These are phyloP conservation scores for Solea solea DNA, from an alignment of 2,113 vertebrate species.

Conservation along the genomic window DNA sequence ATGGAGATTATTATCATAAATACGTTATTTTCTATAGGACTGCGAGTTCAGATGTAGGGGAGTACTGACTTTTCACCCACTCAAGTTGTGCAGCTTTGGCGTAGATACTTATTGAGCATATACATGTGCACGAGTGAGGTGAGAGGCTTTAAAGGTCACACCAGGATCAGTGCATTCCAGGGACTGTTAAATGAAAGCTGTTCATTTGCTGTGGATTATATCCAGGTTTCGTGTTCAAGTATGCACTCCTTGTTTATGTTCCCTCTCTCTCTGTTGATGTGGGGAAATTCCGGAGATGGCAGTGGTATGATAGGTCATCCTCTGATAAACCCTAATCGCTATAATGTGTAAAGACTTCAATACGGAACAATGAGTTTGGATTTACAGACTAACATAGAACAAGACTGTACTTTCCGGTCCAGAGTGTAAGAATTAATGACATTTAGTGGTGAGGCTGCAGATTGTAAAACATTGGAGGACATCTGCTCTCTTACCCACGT, in stretches of 20 bases:
- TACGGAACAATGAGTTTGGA: too few species aligned
- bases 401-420: too few species aligned
- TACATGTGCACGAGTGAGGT: background rate
- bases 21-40: conserved; percentile 20
- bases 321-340: too few species aligned
- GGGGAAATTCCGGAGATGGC: too few species aligned
- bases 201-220: background rate
- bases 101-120: too few species aligned
- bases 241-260: background rate
- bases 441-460: too few species aligned
- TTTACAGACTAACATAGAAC: too few species aligned
- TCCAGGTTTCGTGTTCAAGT: background rate
- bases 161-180: conserved; percentile 41
- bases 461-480: too few species aligned
- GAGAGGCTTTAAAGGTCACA: conserved; percentile 28
- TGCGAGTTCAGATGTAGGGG: background rate
- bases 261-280: background rate
- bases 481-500: too few species aligned
- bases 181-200: conserved; percentile 19
- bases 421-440: too few species aligned
- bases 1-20: conserved; percentile 14
- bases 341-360: background rate
- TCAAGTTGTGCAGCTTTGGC: background rate
- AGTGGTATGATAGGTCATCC: too few species aligned
- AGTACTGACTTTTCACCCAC: background rate